These are phyloP conservation scores for Clarias platycephalus DNA, from an alignment of 2,797 vertebrate species.

Conservation along the genomic window DNA sequence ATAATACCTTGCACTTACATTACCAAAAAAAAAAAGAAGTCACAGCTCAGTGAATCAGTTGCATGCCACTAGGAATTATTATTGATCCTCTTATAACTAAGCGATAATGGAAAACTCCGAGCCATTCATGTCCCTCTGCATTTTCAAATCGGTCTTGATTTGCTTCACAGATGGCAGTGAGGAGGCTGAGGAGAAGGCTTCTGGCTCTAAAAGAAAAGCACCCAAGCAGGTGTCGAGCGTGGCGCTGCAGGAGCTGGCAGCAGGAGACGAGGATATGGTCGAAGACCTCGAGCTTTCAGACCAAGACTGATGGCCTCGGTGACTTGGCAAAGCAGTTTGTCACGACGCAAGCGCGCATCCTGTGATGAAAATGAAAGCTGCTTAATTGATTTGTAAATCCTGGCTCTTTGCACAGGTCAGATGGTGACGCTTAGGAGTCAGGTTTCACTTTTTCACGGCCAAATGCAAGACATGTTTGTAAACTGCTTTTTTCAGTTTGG, in stretches of 20 bases:
- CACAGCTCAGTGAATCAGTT: background rate
- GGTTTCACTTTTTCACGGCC: constrained; percentile 14
- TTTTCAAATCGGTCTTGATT: constrained; percentile 9
- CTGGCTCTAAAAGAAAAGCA: constrained; percentile 54
- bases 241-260: constrained; percentile 81
- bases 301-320: constrained; percentile 66
- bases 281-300: constrained; percentile 90
- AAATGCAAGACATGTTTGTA: constrained; percentile 11
- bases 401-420: constrained; percentile 13
- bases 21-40: background rate
- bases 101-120: constrained; percentile 14
- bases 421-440: background rate
- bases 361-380: constrained; percentile 20
- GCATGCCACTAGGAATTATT: background rate
- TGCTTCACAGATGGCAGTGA: constrained; percentile 60
- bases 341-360: constrained; percentile 4
- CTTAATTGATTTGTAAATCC: constrained; percentile 32
- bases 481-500: background rate
- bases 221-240: constrained; percentile 70
- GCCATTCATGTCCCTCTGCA: constrained; percentile 10
- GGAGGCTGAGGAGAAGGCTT: constrained; percentile 46
- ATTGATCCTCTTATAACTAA: background rate
- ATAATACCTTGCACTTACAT: background rate
- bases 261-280: constrained; percentile 85
- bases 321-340: constrained; percentile 8